Base-by-base conservation (phyloP, 2,888 invertebrate species). In the Prenolepis imparis region DNA sequence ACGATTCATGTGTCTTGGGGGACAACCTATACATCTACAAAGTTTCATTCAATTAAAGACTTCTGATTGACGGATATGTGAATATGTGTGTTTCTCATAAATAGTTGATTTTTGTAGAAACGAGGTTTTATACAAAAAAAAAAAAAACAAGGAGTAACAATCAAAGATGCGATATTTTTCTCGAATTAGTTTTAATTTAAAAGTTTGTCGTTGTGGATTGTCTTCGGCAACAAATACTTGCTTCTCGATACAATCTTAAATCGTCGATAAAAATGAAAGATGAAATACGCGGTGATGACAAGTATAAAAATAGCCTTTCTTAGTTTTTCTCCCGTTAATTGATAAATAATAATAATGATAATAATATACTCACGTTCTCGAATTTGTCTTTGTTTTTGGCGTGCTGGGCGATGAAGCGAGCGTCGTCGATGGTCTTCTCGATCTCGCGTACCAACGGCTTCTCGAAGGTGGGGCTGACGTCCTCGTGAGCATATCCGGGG, bases 321-420 rank as follows among this genome's bases (percentile, higher is more conserved):
- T n/a, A n/a, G n/a, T n/a, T n/a, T 32, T 32, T 48, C 18, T 48
- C 44, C 44, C 9, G 9, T 44, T 6, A 28, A 28, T 41, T 39
- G 0, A n/a, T 28, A 64, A 5, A n/a, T n/a, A 36, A 52, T 3
- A 1, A 9, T 3, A 8, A 78, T 94, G n/a, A n/a, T n/a, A n/a
- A n/a, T n/a, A n/a, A n/a, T n/a, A n/a, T n/a, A 97, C 98, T 97
- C 96, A 98, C 98, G 95, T 97, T 98, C 95, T 98, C 98, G 95
- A 98, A 98, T 95, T 97, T 98, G 95, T 98, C 98, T 95, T 98
- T 98, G 96, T 98, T 98, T 95, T 97, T 97, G 95, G 98, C 98
- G 95, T 98, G 98, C 95, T 98, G 98, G 94, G 98, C 98, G 95
- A 98, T 98, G 95, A 98, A 98, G 93, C 98, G 97, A 90, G 98